These are phyloP conservation scores for Enoplosus armatus DNA, from an alignment of 2,797 vertebrate species.

Conservation along the genomic window DNA sequence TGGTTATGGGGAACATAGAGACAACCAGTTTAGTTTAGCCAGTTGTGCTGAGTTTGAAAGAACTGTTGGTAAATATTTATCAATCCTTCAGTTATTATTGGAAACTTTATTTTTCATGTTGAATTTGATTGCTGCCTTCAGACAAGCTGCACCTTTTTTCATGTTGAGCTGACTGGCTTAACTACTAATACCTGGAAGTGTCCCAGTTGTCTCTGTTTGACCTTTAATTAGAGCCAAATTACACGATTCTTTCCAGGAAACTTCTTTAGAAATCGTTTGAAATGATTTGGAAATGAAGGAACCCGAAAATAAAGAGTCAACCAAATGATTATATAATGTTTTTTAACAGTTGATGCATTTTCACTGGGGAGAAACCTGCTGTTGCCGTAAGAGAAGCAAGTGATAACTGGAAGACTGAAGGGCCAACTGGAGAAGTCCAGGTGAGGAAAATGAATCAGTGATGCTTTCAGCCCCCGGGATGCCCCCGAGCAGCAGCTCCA, in stretches of 20 bases:
- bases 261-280: neutral
- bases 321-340: no score
- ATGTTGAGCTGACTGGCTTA: neutral
- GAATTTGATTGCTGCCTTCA: no score
- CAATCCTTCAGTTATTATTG: no score
- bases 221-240: neutral
- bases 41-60: no score
- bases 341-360: no score
- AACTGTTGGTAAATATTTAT: no score
- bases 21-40: no score
- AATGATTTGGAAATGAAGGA: neutral
- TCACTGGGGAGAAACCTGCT: neutral
- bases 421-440: neutral
- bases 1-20: no score
- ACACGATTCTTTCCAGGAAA: neutral
- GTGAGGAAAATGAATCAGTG: slow-evolving; percentile 11
- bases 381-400: neutral
- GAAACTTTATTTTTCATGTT: no score
- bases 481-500: slow-evolving; percentile 1
- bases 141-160: no score
- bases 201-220: neutral
- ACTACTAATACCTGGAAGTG: neutral
- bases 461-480: neutral
- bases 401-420: neutral
- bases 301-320: neutral